Evolutionary conservation across 1,140 invertebrate species (phyloP).

Genomic region (Ganaspis sp.): DNA sequence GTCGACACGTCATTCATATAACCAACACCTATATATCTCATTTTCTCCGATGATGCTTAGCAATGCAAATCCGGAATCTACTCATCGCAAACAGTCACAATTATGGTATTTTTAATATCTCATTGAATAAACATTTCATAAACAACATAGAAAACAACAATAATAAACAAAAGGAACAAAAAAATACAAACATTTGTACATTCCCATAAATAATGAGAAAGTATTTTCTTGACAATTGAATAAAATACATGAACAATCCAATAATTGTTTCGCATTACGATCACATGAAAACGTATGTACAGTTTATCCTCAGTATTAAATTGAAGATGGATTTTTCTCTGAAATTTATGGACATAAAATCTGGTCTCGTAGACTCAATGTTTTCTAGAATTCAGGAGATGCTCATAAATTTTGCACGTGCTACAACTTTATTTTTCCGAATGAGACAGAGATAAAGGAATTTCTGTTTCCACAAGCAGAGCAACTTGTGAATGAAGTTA

Average conservation of each 20-base stretch:
- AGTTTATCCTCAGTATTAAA: neutral
- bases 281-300: neutral
- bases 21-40: neutral
- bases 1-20: neutral
- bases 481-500: neutral
- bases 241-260: too few species aligned
- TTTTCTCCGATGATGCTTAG: neutral
- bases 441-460: neutral
- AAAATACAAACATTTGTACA: too few species aligned
- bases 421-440: conserved; percentile 2
- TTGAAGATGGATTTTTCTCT: neutral
- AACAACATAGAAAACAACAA: too few species aligned
- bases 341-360: conserved; percentile 1
- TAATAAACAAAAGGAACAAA: neutral
- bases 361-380: neutral
- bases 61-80: neutral
- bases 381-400: neutral
- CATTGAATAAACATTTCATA: neutral
- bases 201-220: too few species aligned
- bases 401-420: neutral
- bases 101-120: neutral
- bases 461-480: neutral
- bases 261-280: too few species aligned
- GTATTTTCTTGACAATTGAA: too few species aligned
- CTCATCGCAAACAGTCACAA: neutral